Conservation (phyloP, 2,113 vertebrate species). For the Oxyruncus cristatus region DNA sequence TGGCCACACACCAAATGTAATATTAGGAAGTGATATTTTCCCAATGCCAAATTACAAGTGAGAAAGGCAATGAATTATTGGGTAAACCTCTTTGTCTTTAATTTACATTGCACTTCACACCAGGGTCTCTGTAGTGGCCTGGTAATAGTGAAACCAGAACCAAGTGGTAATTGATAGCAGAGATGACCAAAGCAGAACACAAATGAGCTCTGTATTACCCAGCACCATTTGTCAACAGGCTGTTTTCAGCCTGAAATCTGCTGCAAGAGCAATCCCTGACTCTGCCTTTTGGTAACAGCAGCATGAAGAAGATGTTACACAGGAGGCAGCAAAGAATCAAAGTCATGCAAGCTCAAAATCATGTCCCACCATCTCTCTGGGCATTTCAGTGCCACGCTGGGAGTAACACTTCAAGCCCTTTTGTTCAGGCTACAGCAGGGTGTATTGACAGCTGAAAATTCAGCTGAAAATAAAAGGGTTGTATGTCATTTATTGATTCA, state of each 20-base stretch:
- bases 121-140: neutral
- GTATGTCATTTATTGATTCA: neutral
- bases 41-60: neutral
- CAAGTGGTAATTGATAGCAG: neutral
- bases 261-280: neutral
- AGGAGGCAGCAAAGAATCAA: neutral
- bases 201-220: neutral
- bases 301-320: neutral
- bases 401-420: neutral
- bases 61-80: neutral
- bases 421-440: neutral
- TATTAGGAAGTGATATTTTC: neutral
- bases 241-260: neutral
- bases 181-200: neutral
- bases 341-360: neutral
- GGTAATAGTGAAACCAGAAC: neutral
- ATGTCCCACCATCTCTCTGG: accelerated
- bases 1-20: neutral
- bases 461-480: neutral
- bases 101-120: neutral
- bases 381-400: neutral
- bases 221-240: neutral
- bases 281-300: neutral
- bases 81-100: neutral
- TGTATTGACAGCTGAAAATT: neutral